A percentile compares a stretch with the other conserved stretches of the same genome.
Evolutionary conservation across 2,888 invertebrate species (phyloP).

Genomic region (Drosophila yooni): DNA sequence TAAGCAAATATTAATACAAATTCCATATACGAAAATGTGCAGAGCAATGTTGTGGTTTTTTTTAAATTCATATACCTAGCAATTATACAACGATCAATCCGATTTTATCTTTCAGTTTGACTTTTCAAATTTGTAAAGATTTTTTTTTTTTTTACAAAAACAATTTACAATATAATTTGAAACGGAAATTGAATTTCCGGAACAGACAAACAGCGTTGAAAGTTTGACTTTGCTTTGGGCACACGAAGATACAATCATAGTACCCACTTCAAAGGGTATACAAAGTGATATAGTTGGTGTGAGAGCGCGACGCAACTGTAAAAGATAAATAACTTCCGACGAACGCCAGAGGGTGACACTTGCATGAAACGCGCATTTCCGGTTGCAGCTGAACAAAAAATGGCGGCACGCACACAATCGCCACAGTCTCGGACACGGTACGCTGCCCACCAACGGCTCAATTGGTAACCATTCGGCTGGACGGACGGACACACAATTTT

Average conservation of each 20-base stretch:
- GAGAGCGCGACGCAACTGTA: slow-evolving; percentile 18
- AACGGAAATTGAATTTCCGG: background rate
- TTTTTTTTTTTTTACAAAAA: background rate
- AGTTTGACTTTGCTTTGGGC: background rate
- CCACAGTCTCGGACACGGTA: slow-evolving; percentile 32
- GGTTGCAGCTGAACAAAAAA: slow-evolving; percentile 53
- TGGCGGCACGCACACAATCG: slow-evolving; percentile 42
- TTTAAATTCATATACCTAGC: background rate
- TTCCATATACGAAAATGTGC: background rate
- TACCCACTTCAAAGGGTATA: background rate
- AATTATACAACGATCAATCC: background rate
- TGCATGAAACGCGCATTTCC: slow-evolving; percentile 66
- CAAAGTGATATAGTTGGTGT: background rate
- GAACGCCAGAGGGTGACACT: slow-evolving; percentile 55
- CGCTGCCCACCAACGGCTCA: slow-evolving; percentile 38
- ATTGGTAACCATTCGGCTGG: slow-evolving; percentile 31
- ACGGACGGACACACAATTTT: background rate
- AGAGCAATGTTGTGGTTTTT: background rate
- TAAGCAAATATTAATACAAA: background rate
- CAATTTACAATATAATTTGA: background rate
- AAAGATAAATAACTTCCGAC: slow-evolving; percentile 69
- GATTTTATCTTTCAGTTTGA: background rate
- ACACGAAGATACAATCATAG: background rate
- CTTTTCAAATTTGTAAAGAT: background rate
- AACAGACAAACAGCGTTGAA: background rate